Percentiles rank a stretch among this genome's conserved stretches.
These are phyloP conservation scores for Melanostigma gelatinosum DNA, from an alignment of 2,113 vertebrate genomes.

Conservation along the genomic window DNA sequence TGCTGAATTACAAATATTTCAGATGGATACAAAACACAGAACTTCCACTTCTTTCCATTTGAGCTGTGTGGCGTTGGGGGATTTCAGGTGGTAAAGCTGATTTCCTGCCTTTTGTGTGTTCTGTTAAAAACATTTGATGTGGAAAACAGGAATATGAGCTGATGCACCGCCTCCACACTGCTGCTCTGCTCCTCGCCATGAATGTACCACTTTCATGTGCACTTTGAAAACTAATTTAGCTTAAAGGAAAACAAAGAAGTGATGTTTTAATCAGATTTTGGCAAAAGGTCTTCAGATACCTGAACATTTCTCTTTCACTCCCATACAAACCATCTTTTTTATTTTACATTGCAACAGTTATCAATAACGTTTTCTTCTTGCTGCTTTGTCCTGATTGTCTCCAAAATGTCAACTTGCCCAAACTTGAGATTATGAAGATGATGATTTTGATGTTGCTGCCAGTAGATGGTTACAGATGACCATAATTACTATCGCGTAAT, in stretches of 20 bases:
- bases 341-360: neutral
- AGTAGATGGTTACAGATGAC: neutral
- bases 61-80: conserved; percentile 18
- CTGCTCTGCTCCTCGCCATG: conserved; percentile 17
- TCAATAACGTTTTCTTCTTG: neutral
- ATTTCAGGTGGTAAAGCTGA: conserved; percentile 43
- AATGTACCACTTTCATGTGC: neutral
- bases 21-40: neutral
- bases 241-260: too few relatives aligned
- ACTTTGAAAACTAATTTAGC: neutral
- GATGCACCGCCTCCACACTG: conserved; percentile 14
- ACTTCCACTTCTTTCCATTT: conserved; percentile 6
- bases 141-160: conserved; percentile 42
- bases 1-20: neutral
- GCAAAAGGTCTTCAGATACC: neutral
- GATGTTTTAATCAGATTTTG: neutral
- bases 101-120: conserved; percentile 60
- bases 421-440: neutral
- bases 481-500: neutral
- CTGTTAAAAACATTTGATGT: conserved; percentile 53
- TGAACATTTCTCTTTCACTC: neutral
- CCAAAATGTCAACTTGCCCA: neutral
- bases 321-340: neutral
- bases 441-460: neutral
- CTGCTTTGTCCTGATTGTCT: neutral